Conservation (phyloP, 2,113 vertebrate species). For the Raja brachyura region DNA sequence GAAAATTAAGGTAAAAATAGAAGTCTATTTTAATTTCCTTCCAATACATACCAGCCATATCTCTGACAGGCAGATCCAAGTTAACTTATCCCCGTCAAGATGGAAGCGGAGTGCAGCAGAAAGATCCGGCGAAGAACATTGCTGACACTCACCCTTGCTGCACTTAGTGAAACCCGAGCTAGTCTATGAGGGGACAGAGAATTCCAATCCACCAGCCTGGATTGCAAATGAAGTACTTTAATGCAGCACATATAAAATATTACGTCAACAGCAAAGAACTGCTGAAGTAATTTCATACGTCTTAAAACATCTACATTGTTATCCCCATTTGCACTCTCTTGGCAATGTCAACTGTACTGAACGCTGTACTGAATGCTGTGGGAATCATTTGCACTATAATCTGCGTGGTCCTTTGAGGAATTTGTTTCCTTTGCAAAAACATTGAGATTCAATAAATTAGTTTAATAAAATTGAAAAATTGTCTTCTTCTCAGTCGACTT, state of each 20-base stretch:
- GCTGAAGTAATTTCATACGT: neutral
- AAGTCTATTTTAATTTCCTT: neutral
- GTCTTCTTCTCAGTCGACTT: neutral
- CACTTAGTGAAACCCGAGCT: neutral
- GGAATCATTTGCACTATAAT: neutral
- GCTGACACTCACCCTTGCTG: neutral
- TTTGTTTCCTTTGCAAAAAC: neutral
- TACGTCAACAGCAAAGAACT: neutral
- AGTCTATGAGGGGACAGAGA: neutral
- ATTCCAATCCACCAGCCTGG: neutral
- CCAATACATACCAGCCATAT: neutral
- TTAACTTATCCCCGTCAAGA: neutral
- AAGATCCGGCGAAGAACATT: neutral
- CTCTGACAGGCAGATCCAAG: neutral
- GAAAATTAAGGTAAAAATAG: neutral
- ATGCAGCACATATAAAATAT: neutral
- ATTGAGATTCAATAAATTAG: neutral
- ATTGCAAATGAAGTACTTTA: neutral
- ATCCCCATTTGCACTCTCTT: neutral
- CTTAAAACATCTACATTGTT: neutral
- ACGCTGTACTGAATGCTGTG: too few species aligned
- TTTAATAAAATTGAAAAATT: neutral
- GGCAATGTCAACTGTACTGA: neutral
- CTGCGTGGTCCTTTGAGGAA: too few species aligned
- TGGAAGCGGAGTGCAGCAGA: neutral